Evolutionary conservation across 2,888 invertebrate species (phyloP).

Genomic region (Apantesis nais): DNA sequence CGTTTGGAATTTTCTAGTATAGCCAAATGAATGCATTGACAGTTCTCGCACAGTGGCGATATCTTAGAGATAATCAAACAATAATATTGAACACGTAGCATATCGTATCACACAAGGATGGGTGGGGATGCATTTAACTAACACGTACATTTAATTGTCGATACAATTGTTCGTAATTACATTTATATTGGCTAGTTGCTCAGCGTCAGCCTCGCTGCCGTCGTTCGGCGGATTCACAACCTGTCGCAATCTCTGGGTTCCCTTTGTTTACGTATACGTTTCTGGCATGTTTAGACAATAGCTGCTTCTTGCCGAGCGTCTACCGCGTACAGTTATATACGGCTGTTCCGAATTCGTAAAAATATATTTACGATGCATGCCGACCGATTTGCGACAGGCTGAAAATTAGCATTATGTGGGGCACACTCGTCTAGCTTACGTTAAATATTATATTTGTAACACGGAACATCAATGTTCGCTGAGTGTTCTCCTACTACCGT

Average conservation of each 20-base stretch:
- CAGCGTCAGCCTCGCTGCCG: constrained; percentile 34
- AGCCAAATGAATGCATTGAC: constrained; percentile 58
- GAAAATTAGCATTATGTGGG: constrained; percentile 49
- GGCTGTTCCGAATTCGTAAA: constrained; percentile 29
- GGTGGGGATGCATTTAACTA: constrained; percentile 62
- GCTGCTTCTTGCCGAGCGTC: constrained; percentile 13
- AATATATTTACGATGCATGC: constrained; percentile 32
- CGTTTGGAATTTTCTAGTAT: constrained; percentile 64
- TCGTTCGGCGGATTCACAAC: constrained; percentile 33
- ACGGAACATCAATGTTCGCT: constrained; percentile 53
- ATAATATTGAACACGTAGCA: constrained; percentile 73
- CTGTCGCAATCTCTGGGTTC: constrained; percentile 34
- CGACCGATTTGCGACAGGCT: constrained; percentile 33
- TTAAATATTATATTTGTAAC: constrained; percentile 57
- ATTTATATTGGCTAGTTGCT: constrained; percentile 26
- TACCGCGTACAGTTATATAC: constrained; percentile 15
- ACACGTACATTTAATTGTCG: constrained; percentile 61
- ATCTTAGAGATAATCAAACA: constrained; percentile 57
- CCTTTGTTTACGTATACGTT: constrained; percentile 27
- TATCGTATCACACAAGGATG: constrained; percentile 75
- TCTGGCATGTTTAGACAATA: constrained; percentile 20
- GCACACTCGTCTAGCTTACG: constrained; percentile 48
- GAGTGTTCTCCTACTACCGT: constrained; percentile 55
- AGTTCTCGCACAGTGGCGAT: constrained; percentile 52
- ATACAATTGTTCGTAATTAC: constrained; percentile 60